Base-by-base conservation (phyloP, 2,113 vertebrate genomes). In the Gymnogyps californianus region DNA sequence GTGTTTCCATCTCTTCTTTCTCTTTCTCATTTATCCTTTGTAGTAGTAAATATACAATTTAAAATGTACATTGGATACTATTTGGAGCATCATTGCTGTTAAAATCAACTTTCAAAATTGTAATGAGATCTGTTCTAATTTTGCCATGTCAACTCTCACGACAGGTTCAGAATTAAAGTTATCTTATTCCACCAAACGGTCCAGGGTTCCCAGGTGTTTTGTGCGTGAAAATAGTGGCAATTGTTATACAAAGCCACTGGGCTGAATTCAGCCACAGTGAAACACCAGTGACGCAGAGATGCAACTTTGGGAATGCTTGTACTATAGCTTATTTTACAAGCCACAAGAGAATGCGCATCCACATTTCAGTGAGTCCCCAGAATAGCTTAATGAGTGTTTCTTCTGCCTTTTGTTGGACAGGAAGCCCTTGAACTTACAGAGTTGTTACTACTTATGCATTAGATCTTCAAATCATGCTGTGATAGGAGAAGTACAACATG, bases 321-420 rank as follows among this genome's bases (percentile, higher is more conserved):
- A 16, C 22, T 49, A 0, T 18, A 29, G 52, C 10, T 67, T 69
- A 29, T 55, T 97, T 84, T 90, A 72, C 18, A 87, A 91, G n/a
- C 13, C 32, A 9, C 24, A 19, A 38, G 29, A 40, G 31, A 76
- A 42, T 0, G 12, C 0, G 0, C 14, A 7, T 44, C 1, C 20
- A 1, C 2, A 0, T 69, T 75, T 84, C 6, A 1, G 13, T 54
- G 57, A 69, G 36, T 36, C 16, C 29, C 3, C 18, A 36, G 13
- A 61, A 51, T 14, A 26, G 13, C 21, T 18, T 34, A 42, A 19
- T 6, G 3, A 38, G 16, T 29, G 2, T 83, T 95, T 80, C 22
- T 89, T 29, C 38, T 70, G 87, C 49, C 22, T 83, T 52, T 59
- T 55, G 29, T 64, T 89, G 36, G 69, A 62, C 61, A 72, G 65